These are phyloP conservation scores for Ischnura elegans DNA, from an alignment of 2,888 invertebrate genomes.

Conservation along the genomic window DNA sequence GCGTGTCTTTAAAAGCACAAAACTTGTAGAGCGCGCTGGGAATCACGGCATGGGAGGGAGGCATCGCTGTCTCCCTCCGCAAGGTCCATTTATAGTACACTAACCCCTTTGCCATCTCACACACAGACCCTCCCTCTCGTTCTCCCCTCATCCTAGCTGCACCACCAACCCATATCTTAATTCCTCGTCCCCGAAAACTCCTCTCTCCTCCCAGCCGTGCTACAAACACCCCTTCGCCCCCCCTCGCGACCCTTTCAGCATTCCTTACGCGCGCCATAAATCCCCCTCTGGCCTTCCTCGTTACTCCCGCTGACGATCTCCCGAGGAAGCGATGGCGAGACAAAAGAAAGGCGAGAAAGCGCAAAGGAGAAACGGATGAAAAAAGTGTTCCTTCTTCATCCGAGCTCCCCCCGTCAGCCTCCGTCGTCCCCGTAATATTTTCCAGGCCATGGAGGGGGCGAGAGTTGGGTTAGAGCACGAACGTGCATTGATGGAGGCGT, in stretches of 20 bases:
- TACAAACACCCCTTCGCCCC: neutral
- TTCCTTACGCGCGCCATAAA: conserved; percentile 52
- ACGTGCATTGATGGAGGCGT: too few relatives aligned
- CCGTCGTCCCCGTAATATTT: too few relatives aligned
- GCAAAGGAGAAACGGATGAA: too few relatives aligned
- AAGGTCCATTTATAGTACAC: conserved; percentile 62
- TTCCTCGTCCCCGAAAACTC: conserved; percentile 29
- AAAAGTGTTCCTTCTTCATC: too few relatives aligned
- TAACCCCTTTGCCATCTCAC: conserved; percentile 44
- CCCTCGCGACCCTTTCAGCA: neutral
- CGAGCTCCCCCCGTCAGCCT: too few relatives aligned
- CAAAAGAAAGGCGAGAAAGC: conserved; percentile 43
- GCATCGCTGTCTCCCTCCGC: neutral
- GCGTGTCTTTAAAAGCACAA: neutral
- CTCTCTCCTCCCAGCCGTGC: neutral
- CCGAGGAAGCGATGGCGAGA: conserved; percentile 56
- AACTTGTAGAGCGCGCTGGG: neutral
- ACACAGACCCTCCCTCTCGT: neutral
- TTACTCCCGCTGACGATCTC: conserved; percentile 58
- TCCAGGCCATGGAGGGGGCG: too few relatives aligned
- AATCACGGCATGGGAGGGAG: neutral
- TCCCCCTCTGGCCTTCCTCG: conserved; percentile 55
- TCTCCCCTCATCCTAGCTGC: neutral
- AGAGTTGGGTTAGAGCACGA: too few relatives aligned
- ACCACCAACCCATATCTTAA: conserved; percentile 49